Evolutionary conservation across 2,888 invertebrate species (phyloP).

Genomic region (Anthophora plumipes): DNA sequence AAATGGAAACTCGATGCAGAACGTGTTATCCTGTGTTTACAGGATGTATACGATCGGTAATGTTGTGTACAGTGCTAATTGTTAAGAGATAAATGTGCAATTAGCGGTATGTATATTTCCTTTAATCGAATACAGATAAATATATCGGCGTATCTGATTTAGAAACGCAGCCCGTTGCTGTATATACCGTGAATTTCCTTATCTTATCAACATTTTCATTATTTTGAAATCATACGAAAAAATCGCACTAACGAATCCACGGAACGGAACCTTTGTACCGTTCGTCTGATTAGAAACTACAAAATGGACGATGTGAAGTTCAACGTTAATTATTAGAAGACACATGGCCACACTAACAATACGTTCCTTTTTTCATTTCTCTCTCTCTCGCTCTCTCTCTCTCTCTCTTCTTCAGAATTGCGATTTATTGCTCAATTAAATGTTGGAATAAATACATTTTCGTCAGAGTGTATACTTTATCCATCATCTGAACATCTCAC

Average conservation of each 20-base stretch:
- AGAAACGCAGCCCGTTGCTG: not conserved
- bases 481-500: constrained; percentile 1
- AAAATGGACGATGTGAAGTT: not conserved
- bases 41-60: not conserved
- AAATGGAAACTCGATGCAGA: not conserved
- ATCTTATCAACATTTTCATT: not conserved
- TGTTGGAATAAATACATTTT: not conserved
- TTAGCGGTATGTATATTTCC: constrained; percentile 2
- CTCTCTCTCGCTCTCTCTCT: too few species aligned
- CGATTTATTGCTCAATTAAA: not conserved
- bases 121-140: constrained; percentile 1
- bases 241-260: not conserved
- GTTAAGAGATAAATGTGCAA: constrained; percentile 2
- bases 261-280: not conserved
- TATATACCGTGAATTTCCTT: not conserved
- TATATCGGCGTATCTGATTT: not conserved
- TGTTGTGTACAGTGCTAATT: not conserved
- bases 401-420: not conserved
- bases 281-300: not conserved
- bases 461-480: not conserved
- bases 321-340: not conserved
- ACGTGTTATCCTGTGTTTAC: not conserved
- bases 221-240: not conserved
- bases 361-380: not conserved
- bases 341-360: not conserved